These are phyloP conservation scores for Cerastis rubricosa DNA, from an alignment of 2,888 invertebrate species.

Conservation along the genomic window DNA sequence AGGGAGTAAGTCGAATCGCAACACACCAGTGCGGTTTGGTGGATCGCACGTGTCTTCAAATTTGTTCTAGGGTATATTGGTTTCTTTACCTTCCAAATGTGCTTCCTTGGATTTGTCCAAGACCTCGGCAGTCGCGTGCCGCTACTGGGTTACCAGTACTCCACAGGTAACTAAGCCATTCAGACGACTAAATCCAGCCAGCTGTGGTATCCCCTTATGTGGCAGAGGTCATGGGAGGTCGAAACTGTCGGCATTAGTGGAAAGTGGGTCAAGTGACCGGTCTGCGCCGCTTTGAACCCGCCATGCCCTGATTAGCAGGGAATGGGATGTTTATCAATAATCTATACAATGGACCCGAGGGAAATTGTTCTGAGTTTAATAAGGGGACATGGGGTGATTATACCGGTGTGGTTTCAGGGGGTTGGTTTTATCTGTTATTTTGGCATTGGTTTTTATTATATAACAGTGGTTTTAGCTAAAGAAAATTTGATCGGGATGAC, in stretches of 20 bases:
- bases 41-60: too few species aligned
- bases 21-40: too few species aligned
- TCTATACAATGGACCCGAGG: not conserved
- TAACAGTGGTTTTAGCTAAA: not conserved
- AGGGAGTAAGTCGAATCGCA: too few species aligned
- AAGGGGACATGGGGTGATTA: not conserved
- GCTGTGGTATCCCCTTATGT: not conserved
- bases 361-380: not conserved
- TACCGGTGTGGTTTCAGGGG: not conserved
- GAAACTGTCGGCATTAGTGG: constrained; percentile 17
- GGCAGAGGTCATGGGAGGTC: constrained; percentile 38
- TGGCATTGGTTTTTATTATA: not conserved
- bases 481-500: not conserved
- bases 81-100: not conserved
- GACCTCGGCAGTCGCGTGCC: not conserved
- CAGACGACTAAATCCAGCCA: not conserved
- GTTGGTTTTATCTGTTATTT: not conserved
- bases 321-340: constrained; percentile 39
- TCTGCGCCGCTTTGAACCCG: constrained; percentile 14
- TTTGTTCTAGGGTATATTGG: too few species aligned
- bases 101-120: not conserved
- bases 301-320: constrained; percentile 46
- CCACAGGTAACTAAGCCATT: not conserved
- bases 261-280: constrained; percentile 55
- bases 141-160: not conserved